Percentiles rank a stretch among this genome's conserved stretches.
These are phyloP conservation scores for Sinelater perroti DNA, from an alignment of 2,888 invertebrate genomes.

Conservation along the genomic window DNA sequence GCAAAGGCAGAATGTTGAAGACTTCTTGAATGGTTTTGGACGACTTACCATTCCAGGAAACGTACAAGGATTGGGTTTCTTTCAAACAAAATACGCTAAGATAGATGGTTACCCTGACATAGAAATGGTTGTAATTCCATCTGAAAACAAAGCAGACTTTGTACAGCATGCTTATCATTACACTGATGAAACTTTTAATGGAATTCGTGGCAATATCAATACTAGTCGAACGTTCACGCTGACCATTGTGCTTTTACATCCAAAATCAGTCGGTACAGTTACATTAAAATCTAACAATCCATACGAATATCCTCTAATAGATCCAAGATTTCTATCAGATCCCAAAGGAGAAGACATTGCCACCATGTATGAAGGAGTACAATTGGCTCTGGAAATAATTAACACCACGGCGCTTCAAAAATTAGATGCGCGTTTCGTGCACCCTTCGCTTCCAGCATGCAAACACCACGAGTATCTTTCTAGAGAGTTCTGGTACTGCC, in stretches of 20 bases:
- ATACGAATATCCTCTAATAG: constrained; percentile 48
- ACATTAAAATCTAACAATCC: constrained; percentile 47
- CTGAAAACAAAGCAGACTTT: constrained; percentile 51
- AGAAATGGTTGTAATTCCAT: constrained; percentile 60
- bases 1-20: constrained; percentile 31
- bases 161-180: constrained; percentile 43
- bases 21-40: constrained; percentile 43
- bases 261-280: constrained; percentile 47
- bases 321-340: constrained; percentile 46
- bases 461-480: constrained; percentile 51
- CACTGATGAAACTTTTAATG: constrained; percentile 44
- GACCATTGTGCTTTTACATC: constrained; percentile 43
- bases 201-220: constrained; percentile 55
- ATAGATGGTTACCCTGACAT: constrained; percentile 45
- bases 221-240: constrained; percentile 37
- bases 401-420: constrained; percentile 68
- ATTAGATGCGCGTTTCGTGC: constrained; percentile 65
- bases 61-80: constrained; percentile 42
- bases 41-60: constrained; percentile 43
- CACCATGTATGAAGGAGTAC: constrained; percentile 68
- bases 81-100: constrained; percentile 40
- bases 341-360: constrained; percentile 69
- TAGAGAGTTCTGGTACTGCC: constrained; percentile 63
- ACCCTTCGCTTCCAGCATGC: constrained; percentile 64
- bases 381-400: constrained; percentile 46